Percentiles rank a stretch among this genome's conserved stretches.
These are phyloP conservation scores for Phataginus tetradactyla DNA, from an alignment of 2,797 vertebrate genomes.

Conservation along the genomic window DNA sequence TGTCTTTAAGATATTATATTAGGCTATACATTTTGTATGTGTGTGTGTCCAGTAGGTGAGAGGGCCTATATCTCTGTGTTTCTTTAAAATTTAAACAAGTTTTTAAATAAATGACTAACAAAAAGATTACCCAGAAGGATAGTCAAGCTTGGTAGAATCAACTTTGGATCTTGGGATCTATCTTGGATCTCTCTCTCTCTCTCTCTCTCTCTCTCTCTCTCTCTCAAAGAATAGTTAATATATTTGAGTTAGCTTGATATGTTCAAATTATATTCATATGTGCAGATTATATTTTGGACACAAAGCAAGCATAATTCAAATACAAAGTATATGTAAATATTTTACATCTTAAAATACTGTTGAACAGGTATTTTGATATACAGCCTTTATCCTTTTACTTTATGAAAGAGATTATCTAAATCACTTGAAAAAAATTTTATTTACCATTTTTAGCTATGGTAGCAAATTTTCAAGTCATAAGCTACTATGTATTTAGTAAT, in stretches of 20 bases:
- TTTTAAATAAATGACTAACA: neutral
- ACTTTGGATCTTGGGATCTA: neutral
- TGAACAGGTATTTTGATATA: neutral
- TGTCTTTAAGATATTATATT: neutral
- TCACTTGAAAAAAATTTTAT: neutral
- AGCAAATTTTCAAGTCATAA: neutral
- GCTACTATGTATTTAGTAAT: neutral
- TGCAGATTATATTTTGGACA: neutral
- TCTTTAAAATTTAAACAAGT: neutral
- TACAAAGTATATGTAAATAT: neutral
- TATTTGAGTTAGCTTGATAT: neutral
- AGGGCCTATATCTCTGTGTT: conserved; percentile 43
- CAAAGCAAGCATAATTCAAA: conserved; percentile 1
- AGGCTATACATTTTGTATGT: neutral
- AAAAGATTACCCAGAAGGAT: neutral
- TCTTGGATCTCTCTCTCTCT: neutral
- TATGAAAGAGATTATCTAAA: neutral
- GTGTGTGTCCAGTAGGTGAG: neutral
- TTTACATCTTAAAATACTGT: neutral
- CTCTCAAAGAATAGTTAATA: neutral
- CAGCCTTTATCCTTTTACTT: neutral
- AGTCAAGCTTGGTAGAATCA: neutral
- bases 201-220: neutral
- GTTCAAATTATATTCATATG: neutral
- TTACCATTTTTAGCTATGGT: neutral